Evolutionary conservation across 1,140 invertebrate genomes (phyloP), one percentile per base, ranked within the genome.

Genomic region (Drosophila repletoides): DNA sequence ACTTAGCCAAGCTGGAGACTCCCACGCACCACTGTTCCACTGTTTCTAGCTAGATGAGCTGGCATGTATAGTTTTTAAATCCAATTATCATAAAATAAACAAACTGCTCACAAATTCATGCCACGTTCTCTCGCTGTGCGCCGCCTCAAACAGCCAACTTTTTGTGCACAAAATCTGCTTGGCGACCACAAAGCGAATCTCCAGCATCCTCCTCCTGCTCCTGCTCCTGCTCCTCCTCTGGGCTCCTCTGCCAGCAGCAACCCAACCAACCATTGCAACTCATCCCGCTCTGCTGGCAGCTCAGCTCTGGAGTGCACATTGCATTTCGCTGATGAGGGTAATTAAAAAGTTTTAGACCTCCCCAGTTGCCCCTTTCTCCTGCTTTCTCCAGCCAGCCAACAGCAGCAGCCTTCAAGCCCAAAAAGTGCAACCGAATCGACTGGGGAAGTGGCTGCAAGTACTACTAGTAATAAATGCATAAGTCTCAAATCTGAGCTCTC

Each of bases 241-340:
- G n/a, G n/a, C n/a, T n/a, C n/a, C n/a, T n/a, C n/a, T n/a, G n/a
- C n/a, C n/a, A n/a, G n/a, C n/a, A n/a, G n/a, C n/a, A n/a, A n/a
- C n/a, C n/a, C n/a, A n/a, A n/a, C n/a, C n/a, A n/a, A n/a, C n/a
- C n/a, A n/a, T n/a, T n/a, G n/a, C n/a, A n/a, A n/a, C 21, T 33
- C 3, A 52, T 10, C 7, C 1, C 26, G 31, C 45, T 38, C 14
- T 24, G 36, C 15, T 9, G 15, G n/a, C n/a, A n/a, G n/a, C n/a
- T n/a, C n/a, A n/a, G 40, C 52, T 28, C 33, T 48, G 21, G 52
- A 66, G 51, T 65, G 63, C 52, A 52, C 60, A 67, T 61, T 76
- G 73, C 60, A 77, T 64, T 84, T 70, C 53, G 65, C 70, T 84
- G 77, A 83, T 83, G 77, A 77, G 79, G 79, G 79, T 83, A 83